These are phyloP conservation scores for Chlorodrepanis virens DNA, from an alignment of 2,113 vertebrate genomes.

Conservation along the genomic window DNA sequence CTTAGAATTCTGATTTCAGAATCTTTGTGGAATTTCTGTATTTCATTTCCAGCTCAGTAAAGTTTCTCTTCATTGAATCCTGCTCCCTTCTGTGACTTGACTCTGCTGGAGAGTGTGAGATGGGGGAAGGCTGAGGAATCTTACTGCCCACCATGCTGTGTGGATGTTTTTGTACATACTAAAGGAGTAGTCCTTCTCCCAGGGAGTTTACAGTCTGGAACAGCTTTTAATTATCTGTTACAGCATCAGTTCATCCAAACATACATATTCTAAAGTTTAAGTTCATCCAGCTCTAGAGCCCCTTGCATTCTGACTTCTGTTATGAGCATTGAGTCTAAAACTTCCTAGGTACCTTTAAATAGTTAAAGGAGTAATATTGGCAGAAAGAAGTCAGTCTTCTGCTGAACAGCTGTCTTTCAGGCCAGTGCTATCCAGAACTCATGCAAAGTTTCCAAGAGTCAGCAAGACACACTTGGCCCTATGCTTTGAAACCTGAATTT, in stretches of 20 bases:
- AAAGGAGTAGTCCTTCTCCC: neutral
- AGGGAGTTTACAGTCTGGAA: neutral
- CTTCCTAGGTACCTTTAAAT: neutral
- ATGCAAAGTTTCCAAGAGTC: neutral
- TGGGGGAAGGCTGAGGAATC: neutral
- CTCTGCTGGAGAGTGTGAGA: neutral
- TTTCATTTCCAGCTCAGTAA: neutral
- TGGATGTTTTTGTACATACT: neutral
- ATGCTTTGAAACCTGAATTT: neutral
- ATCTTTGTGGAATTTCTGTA: neutral
- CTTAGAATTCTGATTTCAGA: neutral
- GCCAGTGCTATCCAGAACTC: neutral
- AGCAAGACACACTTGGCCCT: neutral
- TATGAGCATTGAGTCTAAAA: neutral
- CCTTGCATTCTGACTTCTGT: neutral
- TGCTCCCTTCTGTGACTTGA: neutral
- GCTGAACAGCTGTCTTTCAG: neutral
- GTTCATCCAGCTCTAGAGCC: neutral
- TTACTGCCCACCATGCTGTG: neutral
- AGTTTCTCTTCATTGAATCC: neutral
- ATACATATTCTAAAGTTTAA: neutral
- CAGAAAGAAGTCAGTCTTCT: neutral
- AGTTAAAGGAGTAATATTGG: neutral
- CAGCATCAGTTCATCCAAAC: neutral
- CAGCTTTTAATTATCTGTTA: neutral